Base-by-base conservation (phyloP, 1,140 invertebrate species). In the Subanguina moxae region DNA sequence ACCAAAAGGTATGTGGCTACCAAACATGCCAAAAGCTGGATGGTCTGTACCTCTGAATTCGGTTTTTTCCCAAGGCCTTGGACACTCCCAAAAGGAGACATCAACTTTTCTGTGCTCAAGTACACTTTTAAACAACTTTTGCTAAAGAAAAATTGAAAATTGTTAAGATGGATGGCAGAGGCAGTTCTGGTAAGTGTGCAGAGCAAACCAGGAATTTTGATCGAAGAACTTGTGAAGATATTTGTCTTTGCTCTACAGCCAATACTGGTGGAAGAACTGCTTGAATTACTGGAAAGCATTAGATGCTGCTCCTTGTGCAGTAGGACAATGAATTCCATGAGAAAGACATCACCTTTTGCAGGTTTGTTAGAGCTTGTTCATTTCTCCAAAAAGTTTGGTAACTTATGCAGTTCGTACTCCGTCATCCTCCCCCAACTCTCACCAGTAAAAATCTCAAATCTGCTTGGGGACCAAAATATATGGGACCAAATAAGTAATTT, bases 121-220 rank as follows among this genome's bases (percentile, higher is more conserved):
- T 71, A 42, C 9, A 38, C 3, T 58, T 58, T 64, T 64, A 3
- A 62, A 17, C 3, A 38, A 38, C 32, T 38, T 38, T 5, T 25
- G 3, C n/a, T 3, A 61, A 25, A 61, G 58, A 67, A 66, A 11
- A 66, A 32, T 67, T n/a, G 17, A 42, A 21, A n/a, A 43, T 67
- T 32, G 27, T 70, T 57, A 23, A 71, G 69, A 68, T 73, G 69
- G 70, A 73, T 71, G 70, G 32, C 61, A n/a, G 69, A 71, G 27
- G 67, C 52, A 23, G 27, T 71, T 23, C 42, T 71, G 43, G 32
- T 64, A 8, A 30, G 42, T 21, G 57, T 71, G 43, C 61, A 71
- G 23, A 25, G 27, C 25, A 58, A 71, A 28, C 66, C 69, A 32
- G 71, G 70, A 8, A 61, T 71, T 42, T 46, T 25, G 28, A 13